A percentile compares a stretch with the other conserved stretches of the same genome.
These are phyloP conservation scores for Pygocentrus nattereri DNA, from an alignment of 2,797 vertebrate species.

Conservation along the genomic window DNA sequence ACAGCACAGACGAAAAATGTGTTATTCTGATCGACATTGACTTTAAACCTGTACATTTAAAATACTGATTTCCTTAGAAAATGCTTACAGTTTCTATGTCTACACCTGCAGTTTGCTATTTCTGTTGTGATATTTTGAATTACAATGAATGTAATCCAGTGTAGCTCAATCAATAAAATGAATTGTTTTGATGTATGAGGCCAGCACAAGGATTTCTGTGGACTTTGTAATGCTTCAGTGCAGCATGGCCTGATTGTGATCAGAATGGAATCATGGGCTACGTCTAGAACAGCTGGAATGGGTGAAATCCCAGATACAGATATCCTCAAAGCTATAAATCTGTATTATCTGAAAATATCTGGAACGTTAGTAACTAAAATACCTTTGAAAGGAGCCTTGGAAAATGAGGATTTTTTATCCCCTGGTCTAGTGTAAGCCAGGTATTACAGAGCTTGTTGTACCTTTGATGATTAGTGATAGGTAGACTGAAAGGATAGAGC, in stretches of 20 bases:
- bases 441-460: conserved; percentile 46
- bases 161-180: too few species aligned
- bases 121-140: background rate
- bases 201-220: background rate
- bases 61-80: background rate
- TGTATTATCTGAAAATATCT: conserved; percentile 26
- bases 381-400: conserved; percentile 11
- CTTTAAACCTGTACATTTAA: background rate
- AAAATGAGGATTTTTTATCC: conserved; percentile 15
- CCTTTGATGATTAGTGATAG: conserved; percentile 52
- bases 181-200: background rate
- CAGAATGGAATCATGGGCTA: conserved; percentile 17
- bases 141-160: background rate
- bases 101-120: background rate
- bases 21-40: background rate
- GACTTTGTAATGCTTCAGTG: background rate
- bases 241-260: conserved; percentile 16
- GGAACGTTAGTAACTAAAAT: conserved; percentile 48
- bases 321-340: conserved; percentile 37
- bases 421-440: conserved; percentile 2
- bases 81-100: background rate
- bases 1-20: too few species aligned
- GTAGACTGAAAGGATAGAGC: conserved; percentile 46
- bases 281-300: conserved; percentile 32
- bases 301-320: conserved; percentile 37